These are phyloP conservation scores for Chymomyza fuscimana DNA, from an alignment of 2,888 invertebrate species.

Conservation along the genomic window DNA sequence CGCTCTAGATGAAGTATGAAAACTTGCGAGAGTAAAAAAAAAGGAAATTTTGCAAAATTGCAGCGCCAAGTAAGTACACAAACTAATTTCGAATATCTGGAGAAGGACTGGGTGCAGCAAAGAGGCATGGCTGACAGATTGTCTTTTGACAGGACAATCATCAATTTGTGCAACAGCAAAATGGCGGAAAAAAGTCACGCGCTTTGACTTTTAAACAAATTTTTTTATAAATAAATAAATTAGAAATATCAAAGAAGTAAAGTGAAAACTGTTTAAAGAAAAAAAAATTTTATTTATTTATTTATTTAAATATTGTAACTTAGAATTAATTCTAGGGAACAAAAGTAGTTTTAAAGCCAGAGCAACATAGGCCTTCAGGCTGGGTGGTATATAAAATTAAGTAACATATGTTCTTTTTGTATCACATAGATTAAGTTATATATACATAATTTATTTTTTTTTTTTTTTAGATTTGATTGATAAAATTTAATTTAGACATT, in stretches of 20 bases:
- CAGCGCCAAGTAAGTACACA: constrained; percentile 35
- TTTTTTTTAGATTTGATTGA: no score
- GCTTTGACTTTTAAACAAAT: not conserved
- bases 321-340: no score
- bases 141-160: constrained; percentile 32
- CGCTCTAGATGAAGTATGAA: constrained; percentile 30
- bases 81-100: constrained; percentile 55
- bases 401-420: no score
- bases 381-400: no score
- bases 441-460: no score
- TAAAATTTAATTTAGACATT: no score
- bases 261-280: not conserved
- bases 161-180: constrained; percentile 22
- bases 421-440: no score
- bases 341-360: no score
- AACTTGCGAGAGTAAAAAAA: not conserved
- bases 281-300: no score
- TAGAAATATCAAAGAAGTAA: not conserved
- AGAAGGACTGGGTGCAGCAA: not conserved
- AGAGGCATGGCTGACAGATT: constrained; percentile 36
- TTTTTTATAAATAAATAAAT: not conserved
- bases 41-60: constrained; percentile 37
- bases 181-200: not conserved
- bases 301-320: no score
- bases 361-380: no score